These are phyloP conservation scores for Conus canariensis DNA, from an alignment of 2,888 invertebrate genomes.

Conservation along the genomic window DNA sequence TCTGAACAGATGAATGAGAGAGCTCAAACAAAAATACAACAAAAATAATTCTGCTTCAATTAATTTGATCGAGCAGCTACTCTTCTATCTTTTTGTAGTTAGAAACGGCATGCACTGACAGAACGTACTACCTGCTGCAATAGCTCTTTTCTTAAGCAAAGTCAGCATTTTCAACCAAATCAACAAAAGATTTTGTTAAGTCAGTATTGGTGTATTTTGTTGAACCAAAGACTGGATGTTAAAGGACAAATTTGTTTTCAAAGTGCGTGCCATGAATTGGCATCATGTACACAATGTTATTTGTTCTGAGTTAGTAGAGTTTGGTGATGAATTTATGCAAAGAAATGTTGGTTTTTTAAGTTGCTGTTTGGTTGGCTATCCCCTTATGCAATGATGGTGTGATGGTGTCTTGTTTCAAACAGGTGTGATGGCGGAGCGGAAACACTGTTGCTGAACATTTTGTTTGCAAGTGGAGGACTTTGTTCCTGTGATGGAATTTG, in stretches of 20 bases:
- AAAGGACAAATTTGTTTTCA: background rate
- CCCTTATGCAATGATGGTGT: constrained; percentile 10
- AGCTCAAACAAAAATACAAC: too few species aligned
- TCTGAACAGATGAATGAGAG: too few species aligned
- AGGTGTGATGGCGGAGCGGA: background rate
- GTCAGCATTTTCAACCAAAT: constrained; percentile 1
- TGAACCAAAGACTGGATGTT: constrained; percentile 8
- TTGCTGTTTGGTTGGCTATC: constrained; percentile 15
- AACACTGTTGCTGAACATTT: background rate
- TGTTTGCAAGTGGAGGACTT: constrained; percentile 4
- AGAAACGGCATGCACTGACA: too few species aligned
- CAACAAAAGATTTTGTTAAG: background rate
- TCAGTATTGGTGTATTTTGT: constrained; percentile 9
- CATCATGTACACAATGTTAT: background rate
- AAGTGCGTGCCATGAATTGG: background rate
- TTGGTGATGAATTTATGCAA: constrained; percentile 24
- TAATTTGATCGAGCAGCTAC: too few species aligned
- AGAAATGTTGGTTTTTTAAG: background rate
- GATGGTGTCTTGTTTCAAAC: background rate
- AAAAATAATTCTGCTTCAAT: too few species aligned
- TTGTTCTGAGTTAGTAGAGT: constrained; percentile 25
- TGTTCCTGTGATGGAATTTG: constrained; percentile 22
- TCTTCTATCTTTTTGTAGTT: too few species aligned
- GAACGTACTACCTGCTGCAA: too few species aligned
- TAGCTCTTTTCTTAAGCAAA: too few species aligned